Evolutionary conservation across 2,888 invertebrate species (phyloP).

Genomic region (Patella pellucida): DNA sequence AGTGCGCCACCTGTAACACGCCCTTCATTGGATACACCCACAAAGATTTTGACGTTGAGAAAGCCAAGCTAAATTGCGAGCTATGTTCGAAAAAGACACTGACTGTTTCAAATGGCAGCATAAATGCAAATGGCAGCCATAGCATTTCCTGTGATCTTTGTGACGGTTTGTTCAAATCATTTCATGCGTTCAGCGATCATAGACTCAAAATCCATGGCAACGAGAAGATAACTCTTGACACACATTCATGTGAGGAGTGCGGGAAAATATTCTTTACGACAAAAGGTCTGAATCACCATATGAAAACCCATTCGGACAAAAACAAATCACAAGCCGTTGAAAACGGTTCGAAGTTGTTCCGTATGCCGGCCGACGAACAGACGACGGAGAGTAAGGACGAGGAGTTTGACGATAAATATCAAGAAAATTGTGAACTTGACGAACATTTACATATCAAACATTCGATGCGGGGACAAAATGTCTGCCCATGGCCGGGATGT

Average conservation of each 20-base stretch:
- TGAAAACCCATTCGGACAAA: constrained; percentile 40
- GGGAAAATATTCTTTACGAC: constrained; percentile 39
- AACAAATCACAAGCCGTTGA: not conserved
- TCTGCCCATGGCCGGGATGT: constrained; percentile 41
- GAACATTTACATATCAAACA: constrained; percentile 25
- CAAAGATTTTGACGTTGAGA: constrained; percentile 9
- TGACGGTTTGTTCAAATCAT: constrained; percentile 44
- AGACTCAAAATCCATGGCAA: constrained; percentile 42
- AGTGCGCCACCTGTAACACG: constrained; percentile 41
- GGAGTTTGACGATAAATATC: constrained; percentile 29
- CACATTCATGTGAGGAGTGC: constrained; percentile 42
- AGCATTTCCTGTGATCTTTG: constrained; percentile 47
- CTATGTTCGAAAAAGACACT: constrained; percentile 26
- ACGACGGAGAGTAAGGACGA: constrained; percentile 18
- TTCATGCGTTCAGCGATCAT: constrained; percentile 45
- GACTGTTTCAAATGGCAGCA: not conserved
- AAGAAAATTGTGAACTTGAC: constrained; percentile 26
- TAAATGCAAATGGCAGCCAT: constrained; percentile 3
- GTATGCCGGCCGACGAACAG: not conserved
- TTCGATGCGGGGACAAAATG: not conserved
- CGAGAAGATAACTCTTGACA: constrained; percentile 27
- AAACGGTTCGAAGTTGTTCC: not conserved
- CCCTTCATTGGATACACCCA: constrained; percentile 22
- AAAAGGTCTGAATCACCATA: constrained; percentile 40
- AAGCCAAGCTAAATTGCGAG: constrained; percentile 29